Base-by-base conservation (phyloP, 53 echinoderm and acorn worm species). In the Apostichopus leukothele region DNA sequence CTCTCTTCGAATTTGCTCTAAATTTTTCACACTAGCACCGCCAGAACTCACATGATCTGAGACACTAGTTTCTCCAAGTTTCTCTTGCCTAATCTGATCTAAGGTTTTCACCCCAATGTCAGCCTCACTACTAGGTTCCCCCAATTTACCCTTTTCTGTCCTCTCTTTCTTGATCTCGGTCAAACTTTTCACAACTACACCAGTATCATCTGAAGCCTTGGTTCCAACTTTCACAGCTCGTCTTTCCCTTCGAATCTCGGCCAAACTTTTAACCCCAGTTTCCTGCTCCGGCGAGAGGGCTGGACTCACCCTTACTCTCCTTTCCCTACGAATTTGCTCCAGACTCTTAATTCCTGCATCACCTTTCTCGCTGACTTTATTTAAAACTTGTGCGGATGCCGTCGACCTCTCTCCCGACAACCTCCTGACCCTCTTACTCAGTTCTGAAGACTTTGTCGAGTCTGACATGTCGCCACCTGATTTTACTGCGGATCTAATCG, bases 1-100 rank as follows among this genome's bases (percentile, higher is more conserved):
- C 74, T 90, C 94, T 22, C 63, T 73, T 63, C 83, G 90, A 3
- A 94, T 90, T 59, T 94, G 92, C 14, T 83, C 94, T 6, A 94
- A 78, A 27, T 59, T 90, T 61, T 94, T 94, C 53, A 93, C 85
- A 25, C 85, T 59, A 13, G 84, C 0, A 23, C 25, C 50, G 13
- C 66, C 67, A 60, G 26, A 59, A 5, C 16, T 6, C 50, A 1
- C 16, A 13, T 22, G 5, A 9, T 26, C 77, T 77, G 66, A 57
- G 75, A 23, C 78, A 57, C 54, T 14, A 26, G 71, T 67, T 21
- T 67, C 57, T 9, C 19, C 71, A 39, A 60, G 39, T 52, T 87
- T 90, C 73, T 87, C 90, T 12, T 66, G 90, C 18, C 90, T 60
- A 20, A 90, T 90, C 86, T 90, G 77, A 1, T 76, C 79, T 23